phyloP scores from a whole-genome alignment of 2,113 vertebrate genomes.

The Sialia sialis region DNA sequence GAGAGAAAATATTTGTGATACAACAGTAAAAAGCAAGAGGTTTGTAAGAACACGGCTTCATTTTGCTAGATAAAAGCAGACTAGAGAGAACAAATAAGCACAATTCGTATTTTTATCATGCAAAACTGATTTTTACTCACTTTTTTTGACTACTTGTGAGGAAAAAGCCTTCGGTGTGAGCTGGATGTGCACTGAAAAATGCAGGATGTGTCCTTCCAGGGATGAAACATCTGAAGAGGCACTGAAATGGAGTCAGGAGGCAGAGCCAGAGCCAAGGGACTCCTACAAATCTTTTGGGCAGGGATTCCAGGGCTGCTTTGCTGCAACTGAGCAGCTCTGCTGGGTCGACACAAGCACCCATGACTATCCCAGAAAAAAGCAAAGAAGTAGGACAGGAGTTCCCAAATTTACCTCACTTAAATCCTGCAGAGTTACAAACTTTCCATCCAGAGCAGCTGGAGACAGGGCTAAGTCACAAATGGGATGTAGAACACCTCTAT shows the following conservation, averaged over 20 bases:
- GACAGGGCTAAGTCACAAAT: neutral
- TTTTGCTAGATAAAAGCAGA: neutral
- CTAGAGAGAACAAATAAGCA: neutral
- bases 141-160: neutral
- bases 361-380: neutral
- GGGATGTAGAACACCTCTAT: neutral
- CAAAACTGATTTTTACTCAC: neutral
- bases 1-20: neutral
- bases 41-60: neutral
- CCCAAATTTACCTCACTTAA: neutral
- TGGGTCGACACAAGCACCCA: neutral
- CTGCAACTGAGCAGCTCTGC: neutral
- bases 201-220: neutral
- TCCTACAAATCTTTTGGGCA: neutral
- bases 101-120: neutral
- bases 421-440: neutral
- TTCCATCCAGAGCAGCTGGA: neutral
- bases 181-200: neutral
- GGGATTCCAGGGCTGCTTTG: fast-evolving
- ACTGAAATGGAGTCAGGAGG: neutral
- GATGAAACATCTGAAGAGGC: neutral
- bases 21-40: neutral
- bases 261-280: neutral
- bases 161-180: neutral
- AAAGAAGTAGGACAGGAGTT: neutral